Evolutionary conservation across 2,888 invertebrate species (phyloP).

Genomic region (Melanophora roralis): DNA sequence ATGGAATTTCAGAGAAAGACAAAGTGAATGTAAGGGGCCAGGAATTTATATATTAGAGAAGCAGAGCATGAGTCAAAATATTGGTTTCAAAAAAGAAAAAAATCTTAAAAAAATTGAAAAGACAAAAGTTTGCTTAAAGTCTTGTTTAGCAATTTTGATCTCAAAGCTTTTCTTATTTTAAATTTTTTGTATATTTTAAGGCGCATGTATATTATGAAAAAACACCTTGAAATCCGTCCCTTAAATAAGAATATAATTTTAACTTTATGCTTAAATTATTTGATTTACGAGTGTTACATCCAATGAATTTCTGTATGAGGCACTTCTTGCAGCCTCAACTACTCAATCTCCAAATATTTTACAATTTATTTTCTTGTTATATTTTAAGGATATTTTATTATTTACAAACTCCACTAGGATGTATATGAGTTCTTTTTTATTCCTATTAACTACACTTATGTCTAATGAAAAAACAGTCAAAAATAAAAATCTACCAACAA

Average conservation of each 20-base stretch:
- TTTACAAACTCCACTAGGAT: constrained; percentile 48
- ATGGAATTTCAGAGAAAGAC: neutral
- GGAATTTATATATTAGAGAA: too few species aligned
- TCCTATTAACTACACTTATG: constrained; percentile 46
- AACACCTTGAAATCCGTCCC: neutral
- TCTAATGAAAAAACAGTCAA: constrained; percentile 20
- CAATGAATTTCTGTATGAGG: neutral
- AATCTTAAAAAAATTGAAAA: too few species aligned
- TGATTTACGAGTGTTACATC: constrained; percentile 51
- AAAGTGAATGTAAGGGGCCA: neutral
- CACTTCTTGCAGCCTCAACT: neutral
- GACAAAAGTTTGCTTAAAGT: too few species aligned
- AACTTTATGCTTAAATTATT: constrained; percentile 19
- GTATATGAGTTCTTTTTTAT: constrained; percentile 37
- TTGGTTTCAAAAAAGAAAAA: too few species aligned
- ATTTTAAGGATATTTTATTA: constrained; percentile 58
- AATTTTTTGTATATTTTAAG: too few species aligned
- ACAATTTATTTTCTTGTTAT: constrained; percentile 42
- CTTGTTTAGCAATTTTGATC: too few species aligned
- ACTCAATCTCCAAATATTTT: neutral
- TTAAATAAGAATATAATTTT: too few species aligned
- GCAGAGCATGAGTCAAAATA: too few species aligned
- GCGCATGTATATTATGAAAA: neutral
- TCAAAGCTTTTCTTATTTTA: too few species aligned
- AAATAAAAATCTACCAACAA: constrained; percentile 15